A percentile compares a stretch with the other conserved stretches of the same genome.
These are phyloP conservation scores for Thymelicus sylvestris DNA, from an alignment of 2,888 invertebrate genomes.

Conservation along the genomic window DNA sequence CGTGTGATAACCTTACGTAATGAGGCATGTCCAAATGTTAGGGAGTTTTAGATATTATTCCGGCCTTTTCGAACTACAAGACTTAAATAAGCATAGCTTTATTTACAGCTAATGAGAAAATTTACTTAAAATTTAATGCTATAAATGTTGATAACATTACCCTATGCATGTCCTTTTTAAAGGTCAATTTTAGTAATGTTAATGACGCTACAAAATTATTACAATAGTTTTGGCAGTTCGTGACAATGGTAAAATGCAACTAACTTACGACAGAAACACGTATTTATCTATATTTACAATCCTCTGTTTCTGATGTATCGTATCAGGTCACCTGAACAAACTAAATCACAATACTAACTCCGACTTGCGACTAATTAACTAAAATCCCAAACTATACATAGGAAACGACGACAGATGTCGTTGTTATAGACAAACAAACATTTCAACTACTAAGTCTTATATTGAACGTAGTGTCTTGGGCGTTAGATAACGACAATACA, in stretches of 20 bases:
- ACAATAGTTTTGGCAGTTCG: slow-evolving; percentile 83
- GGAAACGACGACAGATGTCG: slow-evolving; percentile 52
- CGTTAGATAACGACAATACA: slow-evolving; percentile 66
- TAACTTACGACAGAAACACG: slow-evolving; percentile 72
- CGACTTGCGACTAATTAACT: slow-evolving; percentile 55
- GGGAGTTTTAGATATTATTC: too few relatives aligned
- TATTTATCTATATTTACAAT: slow-evolving; percentile 76
- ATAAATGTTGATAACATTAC: too few relatives aligned
- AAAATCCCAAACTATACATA: slow-evolving; percentile 60
- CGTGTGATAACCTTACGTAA: too few relatives aligned
- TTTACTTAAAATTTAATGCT: too few relatives aligned
- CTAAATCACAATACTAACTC: slow-evolving; percentile 57
- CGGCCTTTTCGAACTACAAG: too few relatives aligned
- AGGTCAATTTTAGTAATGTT: background rate
- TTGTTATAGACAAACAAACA: slow-evolving; percentile 56
- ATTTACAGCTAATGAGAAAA: too few relatives aligned
- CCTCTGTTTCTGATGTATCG: slow-evolving; percentile 53
- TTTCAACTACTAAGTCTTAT: slow-evolving; percentile 59
- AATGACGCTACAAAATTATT: slow-evolving; percentile 71
- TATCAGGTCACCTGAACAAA: slow-evolving; percentile 44
- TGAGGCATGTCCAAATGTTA: too few relatives aligned
- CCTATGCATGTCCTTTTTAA: too few relatives aligned
- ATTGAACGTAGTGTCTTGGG: slow-evolving; percentile 62
- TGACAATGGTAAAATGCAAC: slow-evolving; percentile 83
- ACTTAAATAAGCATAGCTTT: too few relatives aligned